Base-by-base conservation (phyloP, 2,113 vertebrate species). In the Steatornis caripensis region DNA sequence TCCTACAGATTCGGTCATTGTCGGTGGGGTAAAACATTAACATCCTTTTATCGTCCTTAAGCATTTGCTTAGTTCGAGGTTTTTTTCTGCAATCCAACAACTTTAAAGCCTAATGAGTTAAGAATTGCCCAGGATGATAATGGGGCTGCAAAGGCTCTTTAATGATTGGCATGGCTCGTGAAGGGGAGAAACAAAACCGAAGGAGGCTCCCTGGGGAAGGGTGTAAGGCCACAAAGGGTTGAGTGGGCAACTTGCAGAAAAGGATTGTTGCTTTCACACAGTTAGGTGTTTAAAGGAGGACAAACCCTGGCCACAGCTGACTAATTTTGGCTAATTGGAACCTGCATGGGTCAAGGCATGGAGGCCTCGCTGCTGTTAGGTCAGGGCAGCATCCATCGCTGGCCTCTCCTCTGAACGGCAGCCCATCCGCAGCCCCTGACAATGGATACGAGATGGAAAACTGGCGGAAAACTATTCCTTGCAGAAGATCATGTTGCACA, bases 321-420 rank as follows among this genome's bases (percentile, higher is more conserved):
- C 96, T 98, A 98, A 98, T 98, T 97, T 88, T 86, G 97, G 96
- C 98, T 99, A 99, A 99, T 99, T 99, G 98, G 98, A 96, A 96
- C 97, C 97, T 97, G 93, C 90, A 97, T 91, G 98, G 98, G 98
- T 98, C 97, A 98, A 92, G 96, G 96, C 94, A 86, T 79, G 95
- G 97, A 98, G 95, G 97, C 86, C 94, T 72, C 4, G 46, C 70
- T 97, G 94, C 96, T 62, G 72, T 97, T 89, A 91, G 97, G 89
- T 89, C 89, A 93, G 95, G 82, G 80, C 94, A 97, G 85, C 96
- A 98, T 98, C 96, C 91, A 85, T 97, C 97, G 90, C 72, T 36
- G 71, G 85, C 83, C 68, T 87, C 68, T 49, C 39, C 71, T 86
- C 48, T 69, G 62, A 87, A 81, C 5, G 15, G 95, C 41, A 74